Evolutionary conservation across 2,888 invertebrate species (phyloP), one percentile per base, ranked within the genome.

Genomic region (Molanna angustata): DNA sequence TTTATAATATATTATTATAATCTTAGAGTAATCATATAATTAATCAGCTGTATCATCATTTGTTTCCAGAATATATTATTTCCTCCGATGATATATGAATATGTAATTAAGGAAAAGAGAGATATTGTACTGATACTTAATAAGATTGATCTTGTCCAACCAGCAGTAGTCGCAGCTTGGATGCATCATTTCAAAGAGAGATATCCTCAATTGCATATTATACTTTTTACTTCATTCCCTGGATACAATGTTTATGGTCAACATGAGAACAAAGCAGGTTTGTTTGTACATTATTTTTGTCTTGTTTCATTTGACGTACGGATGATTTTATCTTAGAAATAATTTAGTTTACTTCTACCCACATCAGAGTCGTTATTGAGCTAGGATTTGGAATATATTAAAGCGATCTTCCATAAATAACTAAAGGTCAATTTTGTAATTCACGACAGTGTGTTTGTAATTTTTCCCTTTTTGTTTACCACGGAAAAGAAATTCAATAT

Each of bases 71-170:
- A 82, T 1, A 73, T 87, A 66, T 86, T 94, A 84, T 94, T 96
- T 68, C 94, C 96, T 0, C 94, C 95, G 0, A 87, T 89, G 2
- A 74, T 97, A 0, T 94, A 94, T 67, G 72, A 85, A 7, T 86
- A 91, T 66, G 82, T 94, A 4, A 84, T 85, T 0, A 77, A 83
- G 2, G 80, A 80, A 0, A 80, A 83, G n/a, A 94, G 94, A 67
- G 80, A 87, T 39, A 86, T 95, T 72, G 88, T 97, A 56, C 67
- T 97, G 9, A 85, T 96, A 0, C 69, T 97, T 7, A 97, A 97
- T 70, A 97, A 97, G 77, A 85, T 94, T 31, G 97, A 97, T 71
- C 71, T 96, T 59, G 91, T 89, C 0, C 88, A 91, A 0, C 80
- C 92, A 0, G 69, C 84, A 0, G 75, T 91, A 18, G 92, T 93